A percentile compares a stretch with the other conserved stretches of the same genome.
These are phyloP conservation scores for Teleogryllus occipitalis DNA, from an alignment of 1,140 invertebrate species.

Conservation along the genomic window DNA sequence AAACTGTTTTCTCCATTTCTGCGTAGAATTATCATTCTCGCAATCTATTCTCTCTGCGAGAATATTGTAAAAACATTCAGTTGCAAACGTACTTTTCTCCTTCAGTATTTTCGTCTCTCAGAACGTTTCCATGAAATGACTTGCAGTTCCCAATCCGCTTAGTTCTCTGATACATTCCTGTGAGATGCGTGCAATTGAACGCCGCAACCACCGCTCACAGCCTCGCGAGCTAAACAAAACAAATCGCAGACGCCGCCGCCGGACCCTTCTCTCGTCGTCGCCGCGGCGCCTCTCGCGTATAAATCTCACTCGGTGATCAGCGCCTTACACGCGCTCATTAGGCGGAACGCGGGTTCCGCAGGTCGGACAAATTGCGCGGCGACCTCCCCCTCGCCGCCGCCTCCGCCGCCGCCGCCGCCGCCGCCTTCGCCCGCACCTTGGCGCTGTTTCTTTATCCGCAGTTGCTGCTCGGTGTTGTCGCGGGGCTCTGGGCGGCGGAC, in stretches of 20 bases:
- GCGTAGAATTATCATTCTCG: too few species aligned
- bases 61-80: too few species aligned
- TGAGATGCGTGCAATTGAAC: too few species aligned
- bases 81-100: too few species aligned
- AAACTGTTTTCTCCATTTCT: too few species aligned
- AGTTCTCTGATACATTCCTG: too few species aligned
- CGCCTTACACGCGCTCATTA: not conserved
- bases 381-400: not conserved
- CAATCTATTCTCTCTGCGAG: too few species aligned
- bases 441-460: not conserved
- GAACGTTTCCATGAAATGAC: too few species aligned
- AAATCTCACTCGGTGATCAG: not conserved
- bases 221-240: not conserved
- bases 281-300: not conserved
- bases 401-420: not conserved
- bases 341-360: not conserved
- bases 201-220: too few species aligned
- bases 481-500: not conserved
- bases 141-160: too few species aligned
- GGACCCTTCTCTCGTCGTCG: not conserved
- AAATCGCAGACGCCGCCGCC: not conserved
- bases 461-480: not conserved
- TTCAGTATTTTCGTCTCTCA: too few species aligned
- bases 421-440: not conserved
- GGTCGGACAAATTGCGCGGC: not conserved